These are phyloP conservation scores for Poeciliopsis presidionis DNA, from an alignment of 2,797 vertebrate species.

Conservation along the genomic window DNA sequence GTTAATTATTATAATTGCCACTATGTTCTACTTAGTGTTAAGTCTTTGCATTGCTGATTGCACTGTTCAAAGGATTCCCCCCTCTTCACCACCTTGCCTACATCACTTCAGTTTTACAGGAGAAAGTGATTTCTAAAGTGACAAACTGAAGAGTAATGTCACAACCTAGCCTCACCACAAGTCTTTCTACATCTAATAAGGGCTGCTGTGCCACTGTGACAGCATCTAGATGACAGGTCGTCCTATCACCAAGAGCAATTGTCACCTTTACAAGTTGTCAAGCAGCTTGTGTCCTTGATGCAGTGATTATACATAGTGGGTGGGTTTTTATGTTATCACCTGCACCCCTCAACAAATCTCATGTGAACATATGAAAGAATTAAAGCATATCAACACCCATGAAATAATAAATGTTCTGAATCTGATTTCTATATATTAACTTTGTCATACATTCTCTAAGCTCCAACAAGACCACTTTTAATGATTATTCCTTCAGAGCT, in stretches of 20 bases:
- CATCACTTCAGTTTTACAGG: slow-evolving; percentile 59
- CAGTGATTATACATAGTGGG: slow-evolving; percentile 50
- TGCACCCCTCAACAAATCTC: slow-evolving; percentile 49
- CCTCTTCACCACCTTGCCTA: slow-evolving; percentile 52
- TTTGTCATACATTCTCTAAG: slow-evolving; percentile 31
- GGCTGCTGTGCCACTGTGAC: slow-evolving; percentile 55
- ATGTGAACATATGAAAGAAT: slow-evolving; percentile 46
- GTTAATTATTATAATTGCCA: slow-evolving; percentile 28
- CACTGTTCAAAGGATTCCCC: slow-evolving; percentile 62
- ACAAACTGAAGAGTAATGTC: slow-evolving; percentile 61
- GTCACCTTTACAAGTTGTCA: slow-evolving; percentile 75
- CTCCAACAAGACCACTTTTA: slow-evolving; percentile 32
- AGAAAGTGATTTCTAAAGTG: slow-evolving; percentile 43
- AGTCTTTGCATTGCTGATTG: slow-evolving; percentile 64
- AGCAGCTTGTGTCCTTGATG: slow-evolving; percentile 66
- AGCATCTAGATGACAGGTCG: slow-evolving; percentile 70
- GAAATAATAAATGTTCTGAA: slow-evolving; percentile 29
- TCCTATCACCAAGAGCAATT: slow-evolving; percentile 67
- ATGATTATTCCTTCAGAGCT: slow-evolving; percentile 41
- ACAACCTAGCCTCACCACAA: slow-evolving; percentile 54
- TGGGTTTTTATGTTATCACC: slow-evolving; percentile 68
- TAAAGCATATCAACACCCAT: slow-evolving; percentile 33
- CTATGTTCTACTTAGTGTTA: slow-evolving; percentile 24
- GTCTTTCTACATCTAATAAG: slow-evolving; percentile 46
- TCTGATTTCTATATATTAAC: slow-evolving; percentile 9